Evolutionary conservation across 2,888 invertebrate species (phyloP), one percentile per base, ranked within the genome.

Genomic region (Lasius platythorax): DNA sequence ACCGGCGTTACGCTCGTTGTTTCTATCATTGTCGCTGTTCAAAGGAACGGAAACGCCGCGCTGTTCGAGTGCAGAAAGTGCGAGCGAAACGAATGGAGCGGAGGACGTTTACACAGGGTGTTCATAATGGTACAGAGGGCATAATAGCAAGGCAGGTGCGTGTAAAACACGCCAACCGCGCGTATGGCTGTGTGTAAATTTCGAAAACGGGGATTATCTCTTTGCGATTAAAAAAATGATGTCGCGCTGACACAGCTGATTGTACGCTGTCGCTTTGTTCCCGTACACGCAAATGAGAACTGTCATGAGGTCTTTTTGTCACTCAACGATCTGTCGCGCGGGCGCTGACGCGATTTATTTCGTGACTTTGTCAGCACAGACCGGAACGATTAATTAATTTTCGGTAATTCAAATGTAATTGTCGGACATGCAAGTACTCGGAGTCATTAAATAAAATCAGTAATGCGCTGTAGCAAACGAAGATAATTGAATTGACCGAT

Each of bases 71-170:
- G 67, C 50, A 40, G 43, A 72, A 70, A 73, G 66, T 53, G 66
- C 73, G 76, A 61, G 73, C 43, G 46, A 53, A 61, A 61, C 72
- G 78, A 58, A 82, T 78, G 40, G 33, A 11, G 8, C 18, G 46
- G 23, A 61, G 86, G 72, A 85, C 88, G 78, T 88, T 90, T 91
- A 88, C 90, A 88, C 84, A 85, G 81, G 73, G 79, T 84, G 84
- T 83, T 90, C 88, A 85, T 88, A 86, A 87, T 85, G 67, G 82
- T 58, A 72, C 70, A 82, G 66, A 58, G 75, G 75, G 83, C 67
- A 73, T 85, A 86, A 86, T 82, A 85, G 78, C 58, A 11, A 67
- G 83, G 43, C 50, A 63, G 18, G 68, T 50, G 30, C 40, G 66
- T 64, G 43, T 43, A 43, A 63, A 75, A 73, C 66, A 58, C 50